Percentiles rank a stretch among this genome's conserved stretches.
phyloP scores from a whole-genome alignment of 2,797 vertebrate species.

The Microchirus variegatus region DNA sequence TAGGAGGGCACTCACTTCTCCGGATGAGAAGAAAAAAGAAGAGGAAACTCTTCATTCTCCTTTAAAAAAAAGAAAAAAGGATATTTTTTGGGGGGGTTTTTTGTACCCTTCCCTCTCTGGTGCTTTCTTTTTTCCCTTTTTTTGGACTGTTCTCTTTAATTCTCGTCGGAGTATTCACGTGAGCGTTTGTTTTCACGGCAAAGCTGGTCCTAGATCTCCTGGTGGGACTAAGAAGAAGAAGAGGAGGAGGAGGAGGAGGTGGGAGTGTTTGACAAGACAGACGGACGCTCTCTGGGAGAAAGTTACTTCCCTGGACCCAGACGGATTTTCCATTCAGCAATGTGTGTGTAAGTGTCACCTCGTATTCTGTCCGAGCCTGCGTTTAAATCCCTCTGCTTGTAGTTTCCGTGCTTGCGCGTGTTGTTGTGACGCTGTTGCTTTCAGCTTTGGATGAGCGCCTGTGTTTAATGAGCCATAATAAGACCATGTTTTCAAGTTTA shows the following conservation, averaged over 20 bases:
- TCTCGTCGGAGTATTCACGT: conserved; percentile 61
- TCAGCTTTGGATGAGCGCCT: too few species aligned
- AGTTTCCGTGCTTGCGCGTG: neutral
- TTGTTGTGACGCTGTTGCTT: conserved; percentile 3
- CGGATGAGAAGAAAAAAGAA: conserved; percentile 47
- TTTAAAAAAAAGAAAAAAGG: conserved; percentile 54
- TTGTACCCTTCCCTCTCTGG: conserved; percentile 20
- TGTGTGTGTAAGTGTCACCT: conserved; percentile 78
- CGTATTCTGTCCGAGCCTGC: conserved; percentile 21
- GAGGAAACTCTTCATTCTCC: conserved; percentile 45
- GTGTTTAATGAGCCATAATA: neutral
- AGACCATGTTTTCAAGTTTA: neutral
- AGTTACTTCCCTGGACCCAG: conserved; percentile 44
- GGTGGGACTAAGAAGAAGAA: conserved; percentile 39
- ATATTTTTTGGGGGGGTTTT: conserved; percentile 70
- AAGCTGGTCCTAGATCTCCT: conserved; percentile 49
- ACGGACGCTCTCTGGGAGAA: conserved; percentile 48
- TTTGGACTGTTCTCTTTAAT: conserved; percentile 45
- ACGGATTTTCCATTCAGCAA: conserved; percentile 66
- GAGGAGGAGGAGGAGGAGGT: conserved; percentile 9
- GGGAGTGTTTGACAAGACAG: conserved; percentile 62
- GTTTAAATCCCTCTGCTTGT: conserved; percentile 20
- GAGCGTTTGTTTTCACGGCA: conserved; percentile 67
- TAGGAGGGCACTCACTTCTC: conserved; percentile 28
- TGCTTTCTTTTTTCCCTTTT: conserved; percentile 54